phyloP scores from a whole-genome alignment of 2,113 vertebrate species.

The Solenodon paradoxus region DNA sequence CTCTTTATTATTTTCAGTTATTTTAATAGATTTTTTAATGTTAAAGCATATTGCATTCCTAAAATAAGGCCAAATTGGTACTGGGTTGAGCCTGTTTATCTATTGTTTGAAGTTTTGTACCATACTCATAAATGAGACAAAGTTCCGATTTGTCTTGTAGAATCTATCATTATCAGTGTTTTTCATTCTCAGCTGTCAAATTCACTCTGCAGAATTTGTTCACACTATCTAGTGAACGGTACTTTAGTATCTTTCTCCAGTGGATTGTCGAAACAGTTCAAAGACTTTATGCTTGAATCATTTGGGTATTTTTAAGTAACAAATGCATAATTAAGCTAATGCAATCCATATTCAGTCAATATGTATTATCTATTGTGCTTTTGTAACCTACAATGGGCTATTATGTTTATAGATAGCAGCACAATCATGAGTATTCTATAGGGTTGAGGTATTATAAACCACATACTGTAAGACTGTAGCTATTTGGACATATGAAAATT shows the following conservation, averaged over 20 bases:
- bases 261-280: not conserved
- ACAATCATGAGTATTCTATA: not conserved
- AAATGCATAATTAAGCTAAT: not conserved
- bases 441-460: not conserved
- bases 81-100: not conserved
- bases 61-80: not conserved
- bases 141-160: not conserved
- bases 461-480: not conserved
- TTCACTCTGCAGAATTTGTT: not conserved
- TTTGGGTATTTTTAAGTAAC: not conserved
- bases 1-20: not conserved
- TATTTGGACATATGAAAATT: not conserved
- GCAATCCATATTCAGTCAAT: not conserved
- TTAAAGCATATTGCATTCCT: not conserved
- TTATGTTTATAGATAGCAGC: not conserved
- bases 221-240: not conserved
- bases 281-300: not conserved
- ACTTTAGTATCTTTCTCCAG: not conserved
- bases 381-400: not conserved
- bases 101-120: not conserved
- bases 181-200: not conserved
- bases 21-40: not conserved
- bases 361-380: not conserved
- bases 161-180: not conserved
- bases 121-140: not conserved